Evolutionary conservation across 2,888 invertebrate species (phyloP).

Genomic region (Idaea aversata): DNA sequence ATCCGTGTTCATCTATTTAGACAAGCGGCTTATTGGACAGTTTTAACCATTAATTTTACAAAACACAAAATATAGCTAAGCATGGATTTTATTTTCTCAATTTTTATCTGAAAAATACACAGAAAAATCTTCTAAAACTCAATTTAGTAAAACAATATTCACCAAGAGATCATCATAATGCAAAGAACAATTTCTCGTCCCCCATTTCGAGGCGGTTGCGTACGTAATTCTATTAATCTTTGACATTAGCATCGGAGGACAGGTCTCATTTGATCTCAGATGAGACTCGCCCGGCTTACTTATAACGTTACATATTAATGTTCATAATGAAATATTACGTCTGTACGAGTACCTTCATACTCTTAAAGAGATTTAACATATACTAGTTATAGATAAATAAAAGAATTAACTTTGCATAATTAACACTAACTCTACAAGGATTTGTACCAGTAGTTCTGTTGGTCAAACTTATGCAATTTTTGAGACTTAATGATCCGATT

Average conservation of each 20-base stretch:
- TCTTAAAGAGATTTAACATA: slow-evolving; percentile 6
- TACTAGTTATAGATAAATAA: not conserved
- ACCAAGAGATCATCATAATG: slow-evolving; percentile 46
- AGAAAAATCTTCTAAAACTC: slow-evolving; percentile 17
- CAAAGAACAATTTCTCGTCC: slow-evolving; percentile 47
- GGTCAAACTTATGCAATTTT: too few relatives aligned
- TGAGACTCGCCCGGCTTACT: slow-evolving; percentile 44
- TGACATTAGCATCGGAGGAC: slow-evolving; percentile 65
- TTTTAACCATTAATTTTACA: too few relatives aligned
- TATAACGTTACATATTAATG: slow-evolving; percentile 55
- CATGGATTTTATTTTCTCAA: too few relatives aligned
- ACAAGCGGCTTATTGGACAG: too few relatives aligned
- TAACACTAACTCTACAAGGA: too few relatives aligned
- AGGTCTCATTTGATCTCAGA: slow-evolving; percentile 62
- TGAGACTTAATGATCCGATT: too few relatives aligned
- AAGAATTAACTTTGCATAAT: too few relatives aligned
- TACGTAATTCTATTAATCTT: slow-evolving; percentile 69
- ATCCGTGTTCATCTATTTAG: too few relatives aligned
- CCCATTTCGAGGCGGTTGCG: slow-evolving; percentile 40
- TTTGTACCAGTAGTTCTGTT: too few relatives aligned
- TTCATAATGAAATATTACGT: slow-evolving; percentile 54
- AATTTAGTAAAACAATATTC: slow-evolving; percentile 32
- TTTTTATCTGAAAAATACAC: too few relatives aligned
- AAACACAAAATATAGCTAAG: too few relatives aligned
- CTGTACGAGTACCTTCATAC: slow-evolving; percentile 25